Percentiles rank a stretch among this genome's conserved stretches.
phyloP scores from a whole-genome alignment of 2,113 vertebrate species.

The Pimephales promelas region DNA sequence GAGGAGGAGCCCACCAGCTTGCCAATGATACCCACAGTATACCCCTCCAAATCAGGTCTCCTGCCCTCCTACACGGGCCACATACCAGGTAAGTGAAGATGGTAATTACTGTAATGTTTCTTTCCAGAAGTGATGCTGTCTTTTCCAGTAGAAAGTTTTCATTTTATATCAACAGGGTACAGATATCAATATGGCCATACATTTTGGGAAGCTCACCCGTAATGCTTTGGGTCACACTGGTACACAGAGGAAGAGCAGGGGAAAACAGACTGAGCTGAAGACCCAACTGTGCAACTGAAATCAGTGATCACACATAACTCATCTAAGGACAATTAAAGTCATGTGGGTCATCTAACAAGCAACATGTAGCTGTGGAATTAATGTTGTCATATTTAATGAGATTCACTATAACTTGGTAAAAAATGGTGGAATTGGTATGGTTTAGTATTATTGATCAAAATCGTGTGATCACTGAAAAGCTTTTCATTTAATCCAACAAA shows the following conservation, averaged over 20 bases:
- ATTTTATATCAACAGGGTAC: constrained; percentile 65
- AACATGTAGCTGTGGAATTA: background rate
- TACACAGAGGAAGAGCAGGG: constrained; percentile 59
- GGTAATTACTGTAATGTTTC: background rate
- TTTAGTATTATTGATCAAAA: background rate
- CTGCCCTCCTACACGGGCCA: constrained; percentile 78
- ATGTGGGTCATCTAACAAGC: background rate
- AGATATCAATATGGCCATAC: constrained; percentile 77
- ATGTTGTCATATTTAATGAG: background rate
- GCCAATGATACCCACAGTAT: constrained; percentile 58
- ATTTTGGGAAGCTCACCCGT: constrained; percentile 76
- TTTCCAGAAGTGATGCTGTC: background rate
- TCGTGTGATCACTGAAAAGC: background rate
- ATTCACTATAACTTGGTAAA: background rate
- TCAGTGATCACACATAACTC: background rate
- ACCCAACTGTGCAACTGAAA: background rate
- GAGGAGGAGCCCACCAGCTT: constrained; percentile 8
- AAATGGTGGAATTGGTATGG: background rate
- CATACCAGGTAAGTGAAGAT: constrained; percentile 76
- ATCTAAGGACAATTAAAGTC: constrained; percentile 38
- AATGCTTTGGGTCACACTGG: constrained; percentile 67
- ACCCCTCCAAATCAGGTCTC: constrained; percentile 66
- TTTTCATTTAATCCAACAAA: background rate
- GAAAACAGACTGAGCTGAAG: constrained; percentile 29
- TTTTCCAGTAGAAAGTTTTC: constrained; percentile 1